Evolutionary conservation across 2,888 invertebrate genomes (phyloP).

Genomic region (Erannis defoliaria): DNA sequence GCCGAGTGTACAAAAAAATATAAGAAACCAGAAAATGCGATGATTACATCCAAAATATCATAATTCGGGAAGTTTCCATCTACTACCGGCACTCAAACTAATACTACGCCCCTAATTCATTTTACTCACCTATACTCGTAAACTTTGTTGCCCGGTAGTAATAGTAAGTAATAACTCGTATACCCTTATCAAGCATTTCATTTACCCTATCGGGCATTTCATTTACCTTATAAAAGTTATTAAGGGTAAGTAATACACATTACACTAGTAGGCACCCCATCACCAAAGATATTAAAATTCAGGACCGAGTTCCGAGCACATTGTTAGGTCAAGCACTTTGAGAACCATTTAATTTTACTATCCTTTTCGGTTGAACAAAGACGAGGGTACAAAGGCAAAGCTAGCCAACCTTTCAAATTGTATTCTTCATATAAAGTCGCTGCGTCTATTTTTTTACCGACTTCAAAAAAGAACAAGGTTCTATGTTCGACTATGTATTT

Average conservation of each 20-base stretch:
- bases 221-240: conserved; percentile 13
- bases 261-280: conserved; percentile 2
- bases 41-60: too few relatives aligned
- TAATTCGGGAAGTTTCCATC: neutral
- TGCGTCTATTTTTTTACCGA: conserved; percentile 42
- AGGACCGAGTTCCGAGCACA: conserved; percentile 20
- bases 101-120: conserved; percentile 1
- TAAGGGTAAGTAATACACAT: conserved; percentile 1
- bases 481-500: too few relatives aligned
- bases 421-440: conserved; percentile 45
- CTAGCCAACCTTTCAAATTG: conserved; percentile 20
- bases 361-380: conserved; percentile 31
- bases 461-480: too few relatives aligned
- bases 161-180: conserved; percentile 7
- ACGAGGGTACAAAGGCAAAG: conserved; percentile 28
- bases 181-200: conserved; percentile 11
- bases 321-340: conserved; percentile 33
- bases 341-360: conserved; percentile 36
- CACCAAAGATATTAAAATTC: conserved; percentile 30
- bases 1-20: too few relatives aligned
- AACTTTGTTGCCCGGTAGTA: conserved; percentile 10
- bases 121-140: conserved; percentile 2
- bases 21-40: too few relatives aligned
- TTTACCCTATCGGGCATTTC: conserved; percentile 15
- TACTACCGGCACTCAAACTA: neutral